Conservation (phyloP, 1,140 invertebrate genomes). For the Hydropsyche tenuis region DNA sequence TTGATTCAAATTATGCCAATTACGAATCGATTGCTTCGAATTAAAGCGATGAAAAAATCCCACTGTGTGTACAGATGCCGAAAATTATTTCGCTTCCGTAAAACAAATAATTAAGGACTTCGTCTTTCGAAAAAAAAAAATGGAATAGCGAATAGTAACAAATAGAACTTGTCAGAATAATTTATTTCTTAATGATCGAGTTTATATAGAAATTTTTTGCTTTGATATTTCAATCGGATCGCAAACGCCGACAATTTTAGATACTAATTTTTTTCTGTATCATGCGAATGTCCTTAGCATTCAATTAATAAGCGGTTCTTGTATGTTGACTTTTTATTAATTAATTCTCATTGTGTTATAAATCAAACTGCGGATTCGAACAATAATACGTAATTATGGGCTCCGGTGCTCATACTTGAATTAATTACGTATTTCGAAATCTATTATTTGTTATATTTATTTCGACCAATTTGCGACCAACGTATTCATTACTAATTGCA, state of each 20-base stretch:
- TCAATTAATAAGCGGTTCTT: not conserved
- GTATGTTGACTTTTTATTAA: no score
- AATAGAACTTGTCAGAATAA: not conserved
- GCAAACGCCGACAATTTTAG: no score
- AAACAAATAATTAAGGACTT: not conserved
- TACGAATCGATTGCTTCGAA: not conserved
- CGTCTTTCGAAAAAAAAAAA: not conserved
- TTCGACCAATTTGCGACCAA: no score
- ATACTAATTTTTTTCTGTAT: not conserved
- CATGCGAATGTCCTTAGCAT: not conserved
- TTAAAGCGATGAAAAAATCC: not conserved
- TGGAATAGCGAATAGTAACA: not conserved
- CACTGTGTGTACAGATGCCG: not conserved
- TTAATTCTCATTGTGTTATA: no score
- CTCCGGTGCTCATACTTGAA: no score
- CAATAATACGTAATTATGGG: no score
- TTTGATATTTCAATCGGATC: no score
- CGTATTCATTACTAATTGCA: no score
- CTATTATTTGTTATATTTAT: no score
- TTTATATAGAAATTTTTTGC: not conserved
- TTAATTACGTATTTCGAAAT: no score
- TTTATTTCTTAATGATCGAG: conserved; percentile 1
- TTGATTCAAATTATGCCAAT: conserved; percentile 2
- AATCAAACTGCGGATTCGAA: no score
- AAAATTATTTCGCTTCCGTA: conserved; percentile 6